These are phyloP conservation scores for Heliconius hewitsoni DNA, from an alignment of 1,140 invertebrate genomes.

Conservation along the genomic window DNA sequence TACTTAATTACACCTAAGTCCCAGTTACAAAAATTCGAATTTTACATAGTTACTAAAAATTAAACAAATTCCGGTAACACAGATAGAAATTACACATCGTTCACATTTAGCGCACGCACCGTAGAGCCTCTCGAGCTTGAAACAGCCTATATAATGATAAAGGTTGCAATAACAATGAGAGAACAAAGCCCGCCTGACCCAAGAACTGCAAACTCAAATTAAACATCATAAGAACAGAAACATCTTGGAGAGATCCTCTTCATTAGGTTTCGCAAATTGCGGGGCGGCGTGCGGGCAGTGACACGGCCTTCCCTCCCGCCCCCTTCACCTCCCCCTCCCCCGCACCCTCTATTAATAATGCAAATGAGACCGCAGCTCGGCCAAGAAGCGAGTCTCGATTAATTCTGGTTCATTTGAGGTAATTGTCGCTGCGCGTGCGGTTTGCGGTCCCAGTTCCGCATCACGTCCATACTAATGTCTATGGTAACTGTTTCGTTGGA, in stretches of 20 bases:
- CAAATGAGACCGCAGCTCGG: slow-evolving; percentile 79
- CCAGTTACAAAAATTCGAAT: not conserved
- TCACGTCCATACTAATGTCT: slow-evolving; percentile 49
- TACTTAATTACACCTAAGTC: no score
- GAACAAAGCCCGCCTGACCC: slow-evolving; percentile 61
- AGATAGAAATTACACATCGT: not conserved
- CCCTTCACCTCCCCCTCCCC: slow-evolving; percentile 34
- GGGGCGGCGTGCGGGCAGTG: slow-evolving; percentile 56
- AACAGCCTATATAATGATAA: slow-evolving; percentile 37
- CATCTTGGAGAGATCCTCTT: slow-evolving; percentile 77
- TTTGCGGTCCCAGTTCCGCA: slow-evolving; percentile 55
- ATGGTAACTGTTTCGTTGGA: slow-evolving; percentile 44
- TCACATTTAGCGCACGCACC: not conserved
- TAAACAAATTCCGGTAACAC: not conserved
- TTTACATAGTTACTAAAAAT: not conserved
- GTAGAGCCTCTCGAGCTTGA: slow-evolving; percentile 1
- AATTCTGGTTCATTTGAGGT: slow-evolving; percentile 81
- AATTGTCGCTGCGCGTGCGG: slow-evolving; percentile 76
- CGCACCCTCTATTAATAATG: slow-evolving; percentile 79
- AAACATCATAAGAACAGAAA: slow-evolving; percentile 79
- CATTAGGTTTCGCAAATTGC: slow-evolving; percentile 78
- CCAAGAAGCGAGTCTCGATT: slow-evolving; percentile 79
- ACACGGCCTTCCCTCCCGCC: slow-evolving; percentile 45
- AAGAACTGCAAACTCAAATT: slow-evolving; percentile 76
- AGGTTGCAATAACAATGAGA: slow-evolving; percentile 71